phyloP scores from a whole-genome alignment of 2,113 vertebrate species.

The Pseudopipra pipra region DNA sequence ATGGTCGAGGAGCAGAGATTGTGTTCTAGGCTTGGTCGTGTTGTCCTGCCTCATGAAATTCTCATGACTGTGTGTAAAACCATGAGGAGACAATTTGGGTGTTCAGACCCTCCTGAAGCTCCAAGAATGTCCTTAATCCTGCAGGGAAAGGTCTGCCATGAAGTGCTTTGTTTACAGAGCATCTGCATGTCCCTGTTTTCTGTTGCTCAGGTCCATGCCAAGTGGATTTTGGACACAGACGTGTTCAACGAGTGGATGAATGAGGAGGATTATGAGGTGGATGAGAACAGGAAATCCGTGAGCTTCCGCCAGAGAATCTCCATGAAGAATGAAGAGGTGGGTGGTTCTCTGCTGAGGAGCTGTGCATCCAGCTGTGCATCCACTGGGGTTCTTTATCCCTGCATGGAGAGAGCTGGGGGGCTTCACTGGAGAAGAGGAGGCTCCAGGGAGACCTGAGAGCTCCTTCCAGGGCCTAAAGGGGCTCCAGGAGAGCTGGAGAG shows the following conservation, averaged over 20 bases:
- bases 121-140: background rate
- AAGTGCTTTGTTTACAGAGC: no score
- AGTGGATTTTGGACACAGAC: conserved; percentile 94
- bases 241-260: conserved; percentile 99
- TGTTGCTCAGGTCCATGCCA: conserved; percentile 86
- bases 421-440: background rate
- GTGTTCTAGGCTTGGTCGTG: rapidly evolving
- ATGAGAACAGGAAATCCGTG: conserved; percentile 90
- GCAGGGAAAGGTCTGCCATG: rapidly evolving
- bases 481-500: background rate
- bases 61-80: background rate
- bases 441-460: background rate
- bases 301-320: conserved; percentile 89
- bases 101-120: background rate
- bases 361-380: no score
- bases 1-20: background rate
- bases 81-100: rapidly evolving
- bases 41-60: background rate
- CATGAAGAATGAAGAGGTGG: conserved; percentile 92
- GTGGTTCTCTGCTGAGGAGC: background rate
- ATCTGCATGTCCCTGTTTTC: rapidly evolving
- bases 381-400: rapidly evolving
- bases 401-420: background rate
- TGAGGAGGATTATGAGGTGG: conserved; percentile 96
- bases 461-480: rapidly evolving